These are phyloP conservation scores for Rhinella marina DNA, from an alignment of 2,797 vertebrate species.

Conservation along the genomic window DNA sequence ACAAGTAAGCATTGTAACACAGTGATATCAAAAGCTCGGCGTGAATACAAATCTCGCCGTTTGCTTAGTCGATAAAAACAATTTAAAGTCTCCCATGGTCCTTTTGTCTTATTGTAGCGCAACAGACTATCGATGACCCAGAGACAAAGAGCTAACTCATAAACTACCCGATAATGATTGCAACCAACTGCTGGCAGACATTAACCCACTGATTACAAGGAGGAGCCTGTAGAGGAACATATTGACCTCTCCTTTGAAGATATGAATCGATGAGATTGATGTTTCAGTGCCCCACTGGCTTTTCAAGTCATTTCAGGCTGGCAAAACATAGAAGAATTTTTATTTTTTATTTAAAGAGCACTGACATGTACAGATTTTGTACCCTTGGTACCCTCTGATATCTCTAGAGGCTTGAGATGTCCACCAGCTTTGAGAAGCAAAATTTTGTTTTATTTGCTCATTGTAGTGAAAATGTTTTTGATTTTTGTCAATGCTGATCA, in stretches of 20 bases:
- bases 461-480: no score
- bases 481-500: no score
- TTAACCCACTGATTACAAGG: slow-evolving; percentile 17
- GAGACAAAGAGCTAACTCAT: slow-evolving; percentile 50
- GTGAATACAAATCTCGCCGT: slow-evolving; percentile 46
- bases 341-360: not conserved
- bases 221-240: not conserved
- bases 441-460: no score
- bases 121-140: slow-evolving; percentile 50
- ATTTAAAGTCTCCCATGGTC: slow-evolving; percentile 56
- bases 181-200: not conserved
- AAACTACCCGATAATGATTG: slow-evolving; percentile 42
- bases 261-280: not conserved
- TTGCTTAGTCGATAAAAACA: slow-evolving; percentile 56
- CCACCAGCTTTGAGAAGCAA: no score
- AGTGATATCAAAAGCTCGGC: slow-evolving; percentile 44
- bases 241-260: slow-evolving; percentile 14
- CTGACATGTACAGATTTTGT: no score
- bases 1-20: slow-evolving; percentile 13
- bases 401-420: no score
- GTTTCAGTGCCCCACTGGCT: not conserved
- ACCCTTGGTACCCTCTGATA: no score
- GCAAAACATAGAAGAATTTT: not conserved
- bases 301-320: not conserved
- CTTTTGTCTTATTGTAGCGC: slow-evolving; percentile 55